These are phyloP conservation scores for Psammodynastes pulverulentus DNA, from an alignment of 2,113 vertebrate species.

Conservation along the genomic window DNA sequence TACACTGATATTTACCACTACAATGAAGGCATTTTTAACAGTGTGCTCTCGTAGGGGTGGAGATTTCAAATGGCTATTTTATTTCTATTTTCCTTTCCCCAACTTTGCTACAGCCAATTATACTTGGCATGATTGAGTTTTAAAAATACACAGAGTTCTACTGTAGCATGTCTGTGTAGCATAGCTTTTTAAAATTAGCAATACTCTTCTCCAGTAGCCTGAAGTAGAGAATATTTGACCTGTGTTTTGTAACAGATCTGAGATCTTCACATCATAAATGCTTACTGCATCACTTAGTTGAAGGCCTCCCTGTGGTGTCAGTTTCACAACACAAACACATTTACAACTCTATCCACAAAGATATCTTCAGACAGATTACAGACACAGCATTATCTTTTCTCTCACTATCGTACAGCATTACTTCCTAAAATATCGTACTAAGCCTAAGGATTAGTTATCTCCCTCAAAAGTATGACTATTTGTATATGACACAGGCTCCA, in stretches of 20 bases:
- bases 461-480: not conserved
- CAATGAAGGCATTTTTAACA: not conserved
- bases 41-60: not conserved
- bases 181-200: not conserved
- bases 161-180: not conserved
- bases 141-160: not conserved
- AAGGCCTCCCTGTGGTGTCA: not conserved
- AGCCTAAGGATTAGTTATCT: not conserved
- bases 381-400: not conserved
- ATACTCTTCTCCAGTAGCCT: not conserved
- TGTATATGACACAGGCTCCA: not conserved
- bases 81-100: not conserved
- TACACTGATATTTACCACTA: not conserved
- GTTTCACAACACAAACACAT: not conserved
- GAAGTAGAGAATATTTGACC: not conserved
- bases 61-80: not conserved
- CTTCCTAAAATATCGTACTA: not conserved
- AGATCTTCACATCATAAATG: not conserved
- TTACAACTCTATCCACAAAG: not conserved
- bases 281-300: not conserved
- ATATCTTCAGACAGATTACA: not conserved
- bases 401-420: not conserved
- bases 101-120: not conserved
- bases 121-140: not conserved
- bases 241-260: not conserved